phyloP scores from a whole-genome alignment of 30 jellyfish, hydroid and myxozoan genomes.

The Clytia hemisphaerica region DNA sequence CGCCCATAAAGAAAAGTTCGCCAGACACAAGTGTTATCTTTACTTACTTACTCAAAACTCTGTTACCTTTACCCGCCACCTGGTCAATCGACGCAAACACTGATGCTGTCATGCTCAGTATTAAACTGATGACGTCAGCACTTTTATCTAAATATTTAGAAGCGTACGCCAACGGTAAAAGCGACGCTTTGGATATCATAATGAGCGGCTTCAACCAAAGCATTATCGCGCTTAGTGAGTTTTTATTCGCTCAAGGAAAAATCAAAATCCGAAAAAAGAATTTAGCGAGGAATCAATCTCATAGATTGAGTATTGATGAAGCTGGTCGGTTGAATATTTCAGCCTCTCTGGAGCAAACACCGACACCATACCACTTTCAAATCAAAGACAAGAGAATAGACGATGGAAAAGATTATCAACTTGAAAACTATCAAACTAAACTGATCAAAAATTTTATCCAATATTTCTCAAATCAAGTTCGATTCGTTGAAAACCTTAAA shows the following conservation, averaged over 20 bases:
- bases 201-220: slow-evolving; percentile 26
- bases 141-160: background rate
- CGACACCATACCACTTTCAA: background rate
- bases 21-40: background rate
- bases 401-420: background rate
- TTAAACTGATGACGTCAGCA: background rate
- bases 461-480: background rate
- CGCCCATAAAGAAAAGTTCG: too few species aligned
- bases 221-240: background rate
- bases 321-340: slow-evolving; percentile 2
- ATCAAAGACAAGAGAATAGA: background rate
- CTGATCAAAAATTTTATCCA: background rate
- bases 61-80: slow-evolving; percentile 10
- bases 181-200: slow-evolving; percentile 27
- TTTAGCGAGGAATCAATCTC: background rate
- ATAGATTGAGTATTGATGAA: background rate
- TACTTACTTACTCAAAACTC: background rate
- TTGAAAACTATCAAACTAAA: background rate
- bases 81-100: background rate
- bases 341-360: background rate
- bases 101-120: slow-evolving; percentile 6
- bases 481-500: background rate
- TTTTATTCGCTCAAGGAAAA: slow-evolving; percentile 3
- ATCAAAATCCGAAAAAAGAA: background rate
- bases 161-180: background rate